Percentiles rank a stretch among this genome's conserved stretches.
phyloP scores from a whole-genome alignment of 2,113 vertebrate species.

The Naja naja region DNA sequence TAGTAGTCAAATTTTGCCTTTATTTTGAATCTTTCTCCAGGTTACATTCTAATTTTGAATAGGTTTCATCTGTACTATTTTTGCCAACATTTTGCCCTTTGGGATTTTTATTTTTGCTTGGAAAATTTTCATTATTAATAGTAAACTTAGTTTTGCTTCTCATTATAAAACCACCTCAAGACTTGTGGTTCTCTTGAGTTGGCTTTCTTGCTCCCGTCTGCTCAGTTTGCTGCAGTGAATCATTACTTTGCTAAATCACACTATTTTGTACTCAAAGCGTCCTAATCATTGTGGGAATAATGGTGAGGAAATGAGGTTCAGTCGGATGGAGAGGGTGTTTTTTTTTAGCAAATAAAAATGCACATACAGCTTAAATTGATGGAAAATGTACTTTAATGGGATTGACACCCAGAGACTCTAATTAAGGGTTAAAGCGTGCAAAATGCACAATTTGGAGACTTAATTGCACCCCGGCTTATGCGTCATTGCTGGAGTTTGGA shows the following conservation, averaged over 20 bases:
- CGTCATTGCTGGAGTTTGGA: constrained; percentile 25
- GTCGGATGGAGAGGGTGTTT: not conserved
- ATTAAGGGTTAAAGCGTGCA: constrained; percentile 43
- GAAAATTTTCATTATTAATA: not conserved
- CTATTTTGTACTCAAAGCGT: constrained; percentile 37
- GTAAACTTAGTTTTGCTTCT: not conserved
- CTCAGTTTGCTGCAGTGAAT: not conserved
- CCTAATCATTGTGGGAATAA: constrained; percentile 28
- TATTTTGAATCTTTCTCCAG: not conserved
- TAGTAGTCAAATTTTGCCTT: not conserved
- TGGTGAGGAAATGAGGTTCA: constrained; percentile 17
- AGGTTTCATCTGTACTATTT: not conserved
- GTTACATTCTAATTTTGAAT: not conserved
- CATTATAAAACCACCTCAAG: not conserved
- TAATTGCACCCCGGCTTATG: constrained; percentile 35
- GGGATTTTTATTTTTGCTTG: not conserved
- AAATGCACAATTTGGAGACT: constrained; percentile 8
- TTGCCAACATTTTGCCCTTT: not conserved
- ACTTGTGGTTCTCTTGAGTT: not conserved
- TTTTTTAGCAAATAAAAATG: not conserved
- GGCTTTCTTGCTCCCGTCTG: not conserved
- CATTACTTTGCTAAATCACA: constrained; percentile 22
- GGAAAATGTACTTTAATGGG: constrained; percentile 8
- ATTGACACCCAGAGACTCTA: constrained; percentile 24
- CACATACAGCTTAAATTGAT: constrained; percentile 30